A percentile compares a stretch with the other conserved stretches of the same genome.
Conservation (phyloP, 1,140 invertebrate species). For the Apis cerana region DNA sequence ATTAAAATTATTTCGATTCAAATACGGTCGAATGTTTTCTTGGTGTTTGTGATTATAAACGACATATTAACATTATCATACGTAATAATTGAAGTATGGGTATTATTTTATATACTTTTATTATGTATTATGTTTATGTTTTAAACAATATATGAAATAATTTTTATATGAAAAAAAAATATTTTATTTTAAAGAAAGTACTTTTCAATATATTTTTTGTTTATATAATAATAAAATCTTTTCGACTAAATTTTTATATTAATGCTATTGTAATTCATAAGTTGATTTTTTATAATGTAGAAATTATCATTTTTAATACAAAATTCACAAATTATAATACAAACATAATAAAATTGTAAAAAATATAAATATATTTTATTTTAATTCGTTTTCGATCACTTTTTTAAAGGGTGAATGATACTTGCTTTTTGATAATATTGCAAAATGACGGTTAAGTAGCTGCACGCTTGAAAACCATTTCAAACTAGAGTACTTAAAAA, state of each 20-base stretch:
- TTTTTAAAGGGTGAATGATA: constrained; percentile 2
- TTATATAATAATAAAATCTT: neutral
- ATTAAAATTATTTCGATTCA: constrained; percentile 58
- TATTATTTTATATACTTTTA: neutral
- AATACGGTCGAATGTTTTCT: constrained; percentile 17
- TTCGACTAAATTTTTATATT: neutral
- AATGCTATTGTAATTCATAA: neutral
- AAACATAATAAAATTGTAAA: too few species aligned
- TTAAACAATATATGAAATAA: neutral
- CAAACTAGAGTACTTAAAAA: constrained; percentile 19
- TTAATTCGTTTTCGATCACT: neutral
- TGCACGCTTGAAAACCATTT: constrained; percentile 23
- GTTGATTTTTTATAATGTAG: neutral
- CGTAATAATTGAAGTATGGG: neutral
- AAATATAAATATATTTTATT: neutral
- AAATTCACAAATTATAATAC: neutral
- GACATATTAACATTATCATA: neutral
- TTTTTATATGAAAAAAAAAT: neutral
- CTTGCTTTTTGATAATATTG: constrained; percentile 27
- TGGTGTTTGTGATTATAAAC: neutral
- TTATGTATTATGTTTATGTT: too few species aligned
- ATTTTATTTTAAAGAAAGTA: neutral
- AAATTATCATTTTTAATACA: neutral
- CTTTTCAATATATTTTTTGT: neutral
- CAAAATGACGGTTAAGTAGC: constrained; percentile 30